Base-by-base conservation (phyloP, 2,888 invertebrate species). In the Blomia tropicalis region DNA sequence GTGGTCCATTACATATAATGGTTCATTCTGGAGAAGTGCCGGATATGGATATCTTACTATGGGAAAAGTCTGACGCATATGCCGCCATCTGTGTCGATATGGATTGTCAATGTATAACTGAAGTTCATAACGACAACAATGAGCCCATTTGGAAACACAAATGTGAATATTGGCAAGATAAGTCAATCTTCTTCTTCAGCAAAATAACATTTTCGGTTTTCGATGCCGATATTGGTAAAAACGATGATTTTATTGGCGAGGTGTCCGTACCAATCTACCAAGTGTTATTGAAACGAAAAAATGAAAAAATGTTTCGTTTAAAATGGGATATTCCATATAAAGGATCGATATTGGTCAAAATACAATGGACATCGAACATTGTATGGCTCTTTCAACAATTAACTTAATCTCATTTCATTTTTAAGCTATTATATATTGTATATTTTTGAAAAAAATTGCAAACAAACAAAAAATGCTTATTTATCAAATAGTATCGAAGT, bases 31-130 rank as follows among this genome's bases (percentile, higher is more conserved):
- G 36, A 31, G 32, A 32, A 3, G 29, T 60, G 19, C 60, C 60
- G 19, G 60, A 60, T 22, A 60, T 60, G 60, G 60, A 60, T 43
- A 2, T 60, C 2, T 31, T 60, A 7, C 23, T 51, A 31, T 51
- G 53, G 60, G 51, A 60, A 29, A 60, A 60, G 32, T 60, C 60
- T 3, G 60, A 60, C 31, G 60, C 60, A 22, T 60, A 60, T 54
- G 51, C 54, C 7, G 53, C 53, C 25, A 51, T 60, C 27, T 60
- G 60, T 36, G 53, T 60, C 4, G 60, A 60, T 31, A 29, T 23
- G 19, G 53, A 60, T 31, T 60, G 60, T 32, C 51, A 43, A 25
- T 60, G 60, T 54, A 51, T 47, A 32, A 60, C 60, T 25, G 60
- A 60, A 31, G 53, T 60, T 17, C 53, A 36, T 29, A 54, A 60